phyloP scores from a whole-genome alignment of 2,113 vertebrate species.

The Ameiurus melas region DNA sequence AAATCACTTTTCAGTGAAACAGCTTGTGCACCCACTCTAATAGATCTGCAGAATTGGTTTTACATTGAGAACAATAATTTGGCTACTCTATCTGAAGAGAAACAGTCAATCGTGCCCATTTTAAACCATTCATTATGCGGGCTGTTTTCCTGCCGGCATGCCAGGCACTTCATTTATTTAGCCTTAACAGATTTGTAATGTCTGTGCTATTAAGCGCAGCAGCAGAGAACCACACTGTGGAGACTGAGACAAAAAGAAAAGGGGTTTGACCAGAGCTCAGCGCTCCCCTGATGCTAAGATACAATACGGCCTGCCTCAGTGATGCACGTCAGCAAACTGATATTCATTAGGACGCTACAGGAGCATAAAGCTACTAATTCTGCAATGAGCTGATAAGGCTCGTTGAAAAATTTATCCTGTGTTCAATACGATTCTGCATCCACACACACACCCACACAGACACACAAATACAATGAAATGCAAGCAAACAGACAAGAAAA shows the following conservation, averaged over 20 bases:
- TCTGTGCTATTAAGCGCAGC: conserved; percentile 24
- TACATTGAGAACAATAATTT: conserved; percentile 19
- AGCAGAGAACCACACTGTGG: conserved; percentile 20
- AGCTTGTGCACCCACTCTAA: background rate
- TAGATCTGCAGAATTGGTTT: conserved; percentile 27
- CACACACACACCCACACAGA: background rate
- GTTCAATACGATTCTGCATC: conserved; percentile 12
- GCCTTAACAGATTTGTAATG: conserved; percentile 39
- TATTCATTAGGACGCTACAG: conserved; percentile 35
- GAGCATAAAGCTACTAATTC: conserved; percentile 26
- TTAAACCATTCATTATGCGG: background rate
- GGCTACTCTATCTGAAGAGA: background rate
- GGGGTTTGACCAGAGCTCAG: conserved; percentile 24
- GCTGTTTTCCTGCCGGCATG: conserved; percentile 29
- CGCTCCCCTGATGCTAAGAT: conserved; percentile 35
- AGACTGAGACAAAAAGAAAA: conserved; percentile 28
- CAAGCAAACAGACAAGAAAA: background rate
- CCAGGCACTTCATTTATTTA: conserved; percentile 22
- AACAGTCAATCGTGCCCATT: background rate
- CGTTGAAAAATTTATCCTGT: background rate
- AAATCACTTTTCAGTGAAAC: background rate
- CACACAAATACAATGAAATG: background rate
- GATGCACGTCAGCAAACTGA: conserved; percentile 16
- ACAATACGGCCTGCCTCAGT: conserved; percentile 50
- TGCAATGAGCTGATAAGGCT: conserved; percentile 30